Evolutionary conservation across 2,113 vertebrate species (phyloP), one percentile per base, ranked within the genome.

Genomic region (Centrocercus urophasianus): DNA sequence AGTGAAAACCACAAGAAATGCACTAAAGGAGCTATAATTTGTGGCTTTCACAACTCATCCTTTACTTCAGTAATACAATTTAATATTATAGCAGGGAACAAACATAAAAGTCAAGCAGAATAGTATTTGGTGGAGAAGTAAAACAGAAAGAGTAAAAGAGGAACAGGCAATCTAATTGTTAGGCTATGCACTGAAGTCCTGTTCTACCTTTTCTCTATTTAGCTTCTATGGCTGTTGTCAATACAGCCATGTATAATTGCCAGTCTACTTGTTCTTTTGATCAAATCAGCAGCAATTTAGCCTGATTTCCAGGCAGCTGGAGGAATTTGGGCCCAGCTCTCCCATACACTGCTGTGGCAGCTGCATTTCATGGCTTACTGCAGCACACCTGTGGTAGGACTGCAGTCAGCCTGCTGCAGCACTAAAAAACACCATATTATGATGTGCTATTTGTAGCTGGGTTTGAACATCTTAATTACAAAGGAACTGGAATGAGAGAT

Each of bases 321-420:
- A 90, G 82, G 82, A 65, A 89, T 60, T 79, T 81, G 64, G 43
- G 70, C 40, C 84, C 59, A 66, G 69, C 90, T 95, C 47, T 88
- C 67, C 25, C 28, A 69, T 57, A 27, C n/a, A 3, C 36, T 88
- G 50, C n/a, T 3, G 18, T 66, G 78, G 87, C 90, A 96, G 93
- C 90, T 97, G 96, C 88, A 93, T 92, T 95, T 94, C 91, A 91
- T 40, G 84, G 86, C 83, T 95, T 91, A 42, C 79, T 93, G 94
- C 91, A 93, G 90, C 96, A 90, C 93, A 96, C 96, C 96, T 97
- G 96, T 95, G 88, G 77, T 72, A 85, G 84, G 70, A 48, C 75
- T 18, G 89, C 83, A 74, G 64, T 60, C 90, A 40, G 22, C 45
- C 0, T 57, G 78, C 80, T 61, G 72, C 86, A 52, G 45, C 32